phyloP scores from a whole-genome alignment of 2,888 invertebrate species.

The Venusia cambrica region DNA sequence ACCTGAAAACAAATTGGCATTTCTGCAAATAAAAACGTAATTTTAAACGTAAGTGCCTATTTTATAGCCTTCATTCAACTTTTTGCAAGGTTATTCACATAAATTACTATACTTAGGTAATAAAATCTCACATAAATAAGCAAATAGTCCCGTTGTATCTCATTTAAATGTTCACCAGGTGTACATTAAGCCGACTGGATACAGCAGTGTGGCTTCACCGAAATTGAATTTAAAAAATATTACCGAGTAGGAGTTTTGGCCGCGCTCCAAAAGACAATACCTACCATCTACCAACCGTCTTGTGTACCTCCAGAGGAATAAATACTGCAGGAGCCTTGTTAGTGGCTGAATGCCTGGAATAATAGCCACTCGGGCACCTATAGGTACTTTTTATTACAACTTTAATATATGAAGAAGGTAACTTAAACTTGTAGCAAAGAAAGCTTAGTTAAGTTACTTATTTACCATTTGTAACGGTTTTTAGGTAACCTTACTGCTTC shows the following conservation, averaged over 20 bases:
- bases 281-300: slow-evolving; percentile 49
- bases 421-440: slow-evolving; percentile 3
- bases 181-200: slow-evolving; percentile 75
- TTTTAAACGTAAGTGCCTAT: no score
- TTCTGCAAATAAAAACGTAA: no score
- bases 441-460: no score
- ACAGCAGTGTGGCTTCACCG: slow-evolving; percentile 73
- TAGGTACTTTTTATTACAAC: slow-evolving; percentile 20
- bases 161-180: slow-evolving; percentile 77
- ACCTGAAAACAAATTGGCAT: no score
- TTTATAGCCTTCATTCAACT: no score
- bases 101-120: slow-evolving; percentile 37
- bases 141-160: slow-evolving; percentile 62
- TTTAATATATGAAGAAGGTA: slow-evolving; percentile 11
- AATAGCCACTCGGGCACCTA: slow-evolving; percentile 33
- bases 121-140: slow-evolving; percentile 56
- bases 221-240: slow-evolving; percentile 81
- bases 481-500: no score
- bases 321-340: slow-evolving; percentile 56
- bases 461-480: no score
- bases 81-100: slow-evolving; percentile 18
- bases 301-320: slow-evolving; percentile 73
- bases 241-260: slow-evolving; percentile 74
- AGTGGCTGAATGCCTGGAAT: slow-evolving; percentile 41
- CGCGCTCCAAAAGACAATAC: slow-evolving; percentile 75